Conservation (phyloP, 2,888 invertebrate species). For the Terebella lapidaria region DNA sequence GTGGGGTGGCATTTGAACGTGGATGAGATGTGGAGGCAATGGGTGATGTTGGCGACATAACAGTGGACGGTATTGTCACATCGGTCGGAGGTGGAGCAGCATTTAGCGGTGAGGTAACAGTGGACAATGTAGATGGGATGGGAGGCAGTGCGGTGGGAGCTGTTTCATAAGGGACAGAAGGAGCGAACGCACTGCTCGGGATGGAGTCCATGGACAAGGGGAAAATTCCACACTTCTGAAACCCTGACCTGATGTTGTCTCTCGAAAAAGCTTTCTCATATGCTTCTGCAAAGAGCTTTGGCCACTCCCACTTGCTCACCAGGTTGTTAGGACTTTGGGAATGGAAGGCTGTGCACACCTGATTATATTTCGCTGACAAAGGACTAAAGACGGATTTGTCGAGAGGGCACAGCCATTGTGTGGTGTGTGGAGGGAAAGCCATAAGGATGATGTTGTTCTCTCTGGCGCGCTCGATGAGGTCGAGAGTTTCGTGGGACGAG, state of each 20-base stretch:
- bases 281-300: background rate
- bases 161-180: background rate
- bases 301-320: background rate
- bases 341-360: background rate
- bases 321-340: background rate
- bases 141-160: no score
- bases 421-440: constrained; percentile 15
- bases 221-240: background rate
- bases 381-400: constrained; percentile 9
- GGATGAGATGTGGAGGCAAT: no score
- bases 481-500: background rate
- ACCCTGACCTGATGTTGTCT: background rate
- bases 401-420: constrained; percentile 10
- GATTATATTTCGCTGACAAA: background rate
- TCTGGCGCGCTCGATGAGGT: constrained; percentile 15
- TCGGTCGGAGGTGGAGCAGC: no score
- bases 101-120: no score
- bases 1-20: no score
- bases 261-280: background rate
- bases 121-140: no score
- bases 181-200: background rate
- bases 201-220: background rate
- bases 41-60: no score
- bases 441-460: constrained; percentile 12
- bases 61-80: no score